Percentiles rank a stretch among this genome's conserved stretches.
phyloP scores from a whole-genome alignment of 2,113 vertebrate genomes.

The Panurus biarmicus region DNA sequence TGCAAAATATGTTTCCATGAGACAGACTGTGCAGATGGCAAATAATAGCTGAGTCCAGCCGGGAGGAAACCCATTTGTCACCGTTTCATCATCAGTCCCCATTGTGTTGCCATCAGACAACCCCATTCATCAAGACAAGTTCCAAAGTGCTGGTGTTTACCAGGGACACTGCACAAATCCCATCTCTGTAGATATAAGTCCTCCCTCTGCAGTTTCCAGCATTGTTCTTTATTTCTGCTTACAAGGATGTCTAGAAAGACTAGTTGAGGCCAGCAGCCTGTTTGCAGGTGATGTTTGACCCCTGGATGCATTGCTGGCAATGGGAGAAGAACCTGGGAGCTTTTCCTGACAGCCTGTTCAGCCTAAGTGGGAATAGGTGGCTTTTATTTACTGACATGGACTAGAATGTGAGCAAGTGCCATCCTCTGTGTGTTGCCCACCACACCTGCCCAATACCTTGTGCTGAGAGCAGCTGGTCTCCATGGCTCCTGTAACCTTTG shows the following conservation, averaged over 20 bases:
- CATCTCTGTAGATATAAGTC: neutral
- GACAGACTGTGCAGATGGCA: conserved; percentile 13
- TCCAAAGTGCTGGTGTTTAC: neutral
- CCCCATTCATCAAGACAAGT: neutral
- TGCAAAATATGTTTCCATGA: conserved; percentile 10
- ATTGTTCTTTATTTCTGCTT: neutral
- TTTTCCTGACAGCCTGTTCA: neutral
- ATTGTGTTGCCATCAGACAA: conserved; percentile 29
- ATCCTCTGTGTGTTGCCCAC: neutral
- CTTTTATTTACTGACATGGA: neutral
- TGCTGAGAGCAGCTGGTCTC: neutral
- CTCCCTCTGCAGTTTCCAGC: neutral
- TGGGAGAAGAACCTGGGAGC: neutral
- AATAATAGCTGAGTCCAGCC: conserved; percentile 11
- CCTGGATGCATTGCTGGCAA: neutral
- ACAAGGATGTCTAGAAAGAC: neutral
- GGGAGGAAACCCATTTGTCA: conserved; percentile 42
- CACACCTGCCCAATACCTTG: neutral
- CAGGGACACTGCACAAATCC: neutral
- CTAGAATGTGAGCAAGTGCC: neutral
- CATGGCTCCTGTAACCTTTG: neutral
- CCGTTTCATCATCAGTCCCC: neutral
- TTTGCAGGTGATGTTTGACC: neutral
- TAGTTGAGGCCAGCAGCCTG: neutral
- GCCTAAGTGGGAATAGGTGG: neutral